Percentiles rank a stretch among this genome's conserved stretches.
phyloP scores from a whole-genome alignment of 2,888 invertebrate genomes.

The Caenorhabditis sp. region DNA sequence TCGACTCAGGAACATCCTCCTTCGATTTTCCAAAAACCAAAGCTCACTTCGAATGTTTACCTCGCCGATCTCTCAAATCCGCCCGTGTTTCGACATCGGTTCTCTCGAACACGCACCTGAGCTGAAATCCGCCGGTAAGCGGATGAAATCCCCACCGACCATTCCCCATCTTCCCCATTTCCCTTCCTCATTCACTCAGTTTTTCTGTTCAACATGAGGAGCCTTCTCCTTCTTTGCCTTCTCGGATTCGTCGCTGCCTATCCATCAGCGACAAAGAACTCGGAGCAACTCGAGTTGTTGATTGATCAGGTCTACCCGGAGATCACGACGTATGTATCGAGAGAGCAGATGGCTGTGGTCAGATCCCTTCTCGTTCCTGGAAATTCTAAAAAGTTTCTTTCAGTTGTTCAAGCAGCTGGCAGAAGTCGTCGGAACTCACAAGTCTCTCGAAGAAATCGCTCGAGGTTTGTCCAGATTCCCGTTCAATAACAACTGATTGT shows the following conservation, averaged over 20 bases:
- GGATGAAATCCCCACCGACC: constrained; percentile 15
- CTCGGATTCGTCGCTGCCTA: constrained; percentile 4
- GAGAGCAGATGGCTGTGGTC: constrained; percentile 32
- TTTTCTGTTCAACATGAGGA: constrained; percentile 35
- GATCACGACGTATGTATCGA: constrained; percentile 44
- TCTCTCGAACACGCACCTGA: background rate
- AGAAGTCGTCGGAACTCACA: constrained; percentile 19
- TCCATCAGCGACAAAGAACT: constrained; percentile 27
- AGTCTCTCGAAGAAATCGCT: constrained; percentile 40
- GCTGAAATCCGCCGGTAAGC: constrained; percentile 29
- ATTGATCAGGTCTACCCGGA: constrained; percentile 59
- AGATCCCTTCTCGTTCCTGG: background rate
- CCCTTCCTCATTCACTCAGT: background rate
- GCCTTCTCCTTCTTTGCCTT: constrained; percentile 5
- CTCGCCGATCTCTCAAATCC: background rate
- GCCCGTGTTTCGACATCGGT: background rate
- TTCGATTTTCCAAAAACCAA: constrained; percentile 18
- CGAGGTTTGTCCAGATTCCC: constrained; percentile 36
- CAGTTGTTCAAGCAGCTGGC: constrained; percentile 38
- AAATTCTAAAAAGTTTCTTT: constrained; percentile 3
- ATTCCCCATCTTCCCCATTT: background rate
- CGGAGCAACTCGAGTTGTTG: constrained; percentile 45
- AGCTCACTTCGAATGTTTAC: background rate
- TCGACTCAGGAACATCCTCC: too few relatives aligned
- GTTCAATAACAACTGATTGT: too few relatives aligned